phyloP scores from a whole-genome alignment of 2,888 invertebrate species.

The Chymomyza caudatula region DNA sequence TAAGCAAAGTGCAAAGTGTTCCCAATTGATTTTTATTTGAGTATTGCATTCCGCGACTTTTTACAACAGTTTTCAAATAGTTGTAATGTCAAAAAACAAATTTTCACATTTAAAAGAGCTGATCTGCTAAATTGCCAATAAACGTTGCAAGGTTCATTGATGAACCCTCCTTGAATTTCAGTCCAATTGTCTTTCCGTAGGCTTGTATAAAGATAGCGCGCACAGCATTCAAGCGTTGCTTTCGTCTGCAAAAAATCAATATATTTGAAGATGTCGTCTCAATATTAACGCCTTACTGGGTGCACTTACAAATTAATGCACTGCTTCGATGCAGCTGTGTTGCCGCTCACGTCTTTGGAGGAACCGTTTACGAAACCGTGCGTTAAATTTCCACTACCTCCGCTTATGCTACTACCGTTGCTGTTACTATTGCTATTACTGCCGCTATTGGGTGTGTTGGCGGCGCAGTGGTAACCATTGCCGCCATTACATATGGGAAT shows the following conservation, averaged over 20 bases:
- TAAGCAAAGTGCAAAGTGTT: background rate
- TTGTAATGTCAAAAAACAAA: background rate
- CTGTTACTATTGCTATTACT: conserved; percentile 32
- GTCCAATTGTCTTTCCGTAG: conserved; percentile 74
- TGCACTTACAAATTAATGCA: conserved; percentile 51
- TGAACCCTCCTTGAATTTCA: conserved; percentile 75
- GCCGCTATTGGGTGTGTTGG: conserved; percentile 8
- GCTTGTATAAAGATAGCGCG: conserved; percentile 74
- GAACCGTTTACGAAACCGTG: conserved; percentile 68
- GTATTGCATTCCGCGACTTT: background rate
- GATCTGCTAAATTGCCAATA: conserved; percentile 69
- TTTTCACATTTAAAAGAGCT: conserved; percentile 55
- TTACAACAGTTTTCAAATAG: background rate
- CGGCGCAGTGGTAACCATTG: conserved; percentile 60
- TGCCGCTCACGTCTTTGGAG: conserved; percentile 51
- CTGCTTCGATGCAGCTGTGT: conserved; percentile 41
- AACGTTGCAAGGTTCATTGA: conserved; percentile 71
- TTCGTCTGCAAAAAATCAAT: conserved; percentile 58
- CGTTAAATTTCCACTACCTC: conserved; percentile 38
- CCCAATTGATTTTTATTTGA: conserved; percentile 2
- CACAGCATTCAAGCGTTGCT: conserved; percentile 71
- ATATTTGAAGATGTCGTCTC: background rate
- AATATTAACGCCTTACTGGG: background rate
- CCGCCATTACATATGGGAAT: conserved; percentile 58
- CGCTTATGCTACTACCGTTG: conserved; percentile 35